Conservation (phyloP, 2,888 invertebrate genomes). For the Tipula confusa region DNA sequence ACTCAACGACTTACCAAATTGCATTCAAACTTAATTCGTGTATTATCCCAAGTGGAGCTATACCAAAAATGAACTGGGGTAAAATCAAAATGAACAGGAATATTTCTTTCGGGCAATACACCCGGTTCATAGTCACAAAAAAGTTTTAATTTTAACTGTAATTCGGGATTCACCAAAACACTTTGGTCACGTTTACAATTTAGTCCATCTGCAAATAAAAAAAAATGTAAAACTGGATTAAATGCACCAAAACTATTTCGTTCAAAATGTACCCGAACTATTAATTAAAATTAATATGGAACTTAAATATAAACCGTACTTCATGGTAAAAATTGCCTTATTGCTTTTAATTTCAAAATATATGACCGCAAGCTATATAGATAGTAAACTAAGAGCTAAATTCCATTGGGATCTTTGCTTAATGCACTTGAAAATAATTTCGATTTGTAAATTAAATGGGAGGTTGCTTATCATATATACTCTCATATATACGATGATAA, state of each 20-base stretch:
- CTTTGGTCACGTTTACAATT: neutral
- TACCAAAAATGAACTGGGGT: conserved; percentile 43
- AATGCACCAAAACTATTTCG: neutral
- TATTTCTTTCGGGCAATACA: conserved; percentile 51
- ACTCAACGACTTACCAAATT: neutral
- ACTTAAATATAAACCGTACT: neutral
- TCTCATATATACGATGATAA: no score
- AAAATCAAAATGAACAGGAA: conserved; percentile 56
- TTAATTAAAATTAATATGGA: neutral
- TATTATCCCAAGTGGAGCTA: neutral
- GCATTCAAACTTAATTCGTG: neutral
- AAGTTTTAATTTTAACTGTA: conserved; percentile 51
- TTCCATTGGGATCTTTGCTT: neutral
- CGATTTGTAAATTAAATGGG: neutral
- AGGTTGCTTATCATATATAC: neutral
- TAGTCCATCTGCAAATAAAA: neutral
- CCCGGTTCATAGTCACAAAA: conserved; percentile 56
- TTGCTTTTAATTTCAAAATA: neutral
- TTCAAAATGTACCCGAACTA: neutral
- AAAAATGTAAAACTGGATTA: no score
- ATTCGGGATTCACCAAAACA: neutral
- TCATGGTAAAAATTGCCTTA: neutral
- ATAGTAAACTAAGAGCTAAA: neutral
- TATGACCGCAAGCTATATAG: neutral
- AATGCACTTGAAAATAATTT: neutral